Conservation (phyloP, 2,797 vertebrate genomes). For the Carapus acus region DNA sequence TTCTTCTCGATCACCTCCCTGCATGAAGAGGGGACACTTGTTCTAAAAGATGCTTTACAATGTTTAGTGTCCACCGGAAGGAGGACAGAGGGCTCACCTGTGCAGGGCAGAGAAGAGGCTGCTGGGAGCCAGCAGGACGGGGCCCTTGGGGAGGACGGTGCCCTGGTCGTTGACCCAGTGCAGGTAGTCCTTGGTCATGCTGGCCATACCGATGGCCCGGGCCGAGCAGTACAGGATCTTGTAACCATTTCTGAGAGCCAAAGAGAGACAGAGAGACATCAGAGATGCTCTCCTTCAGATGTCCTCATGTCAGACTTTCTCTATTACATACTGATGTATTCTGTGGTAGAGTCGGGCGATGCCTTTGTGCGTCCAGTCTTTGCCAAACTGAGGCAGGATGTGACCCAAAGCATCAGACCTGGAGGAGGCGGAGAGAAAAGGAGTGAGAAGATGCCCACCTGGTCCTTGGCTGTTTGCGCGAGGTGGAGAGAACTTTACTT, state of each 20-base stretch:
- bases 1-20: constrained; percentile 97
- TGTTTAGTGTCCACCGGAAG: too few species aligned
- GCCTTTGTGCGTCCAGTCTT: constrained; percentile 95
- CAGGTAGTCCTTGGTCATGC: constrained; percentile 90
- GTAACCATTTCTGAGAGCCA: constrained; percentile 84
- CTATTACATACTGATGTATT: constrained; percentile 84
- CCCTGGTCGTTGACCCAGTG: constrained; percentile 87
- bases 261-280: too few species aligned
- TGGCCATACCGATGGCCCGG: constrained; percentile 88
- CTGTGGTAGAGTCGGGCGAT: constrained; percentile 92
- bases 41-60: too few species aligned
- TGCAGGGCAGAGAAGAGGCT: constrained; percentile 94
- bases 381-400: constrained; percentile 90
- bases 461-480: too few species aligned
- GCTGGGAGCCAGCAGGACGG: constrained; percentile 89
- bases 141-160: constrained; percentile 86
- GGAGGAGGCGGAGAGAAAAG: constrained; percentile 27
- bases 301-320: too few species aligned
- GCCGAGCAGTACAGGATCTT: constrained; percentile 97
- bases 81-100: too few species aligned
- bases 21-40: too few species aligned
- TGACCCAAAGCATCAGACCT: constrained; percentile 95
- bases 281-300: too few species aligned
- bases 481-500: too few species aligned
- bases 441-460: background rate